Base-by-base conservation (phyloP, 1,140 invertebrate genomes). In the Sarcophaga bullata region DNA sequence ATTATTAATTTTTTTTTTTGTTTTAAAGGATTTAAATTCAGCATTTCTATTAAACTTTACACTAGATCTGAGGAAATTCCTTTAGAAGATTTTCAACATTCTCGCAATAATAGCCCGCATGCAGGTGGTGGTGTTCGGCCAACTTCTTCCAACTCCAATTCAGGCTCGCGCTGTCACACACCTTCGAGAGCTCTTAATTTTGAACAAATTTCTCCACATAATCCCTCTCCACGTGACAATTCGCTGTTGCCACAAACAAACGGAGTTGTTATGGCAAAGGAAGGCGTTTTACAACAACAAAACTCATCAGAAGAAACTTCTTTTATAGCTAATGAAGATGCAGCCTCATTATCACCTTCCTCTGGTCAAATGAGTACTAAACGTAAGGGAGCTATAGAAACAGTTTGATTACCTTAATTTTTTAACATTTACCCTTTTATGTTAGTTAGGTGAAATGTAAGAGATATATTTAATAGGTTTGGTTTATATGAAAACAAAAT, bases 41-140 rank as follows among this genome's bases (percentile, higher is more conserved):
- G 25, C 8, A 52, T 37, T n/a, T 49, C 46, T 37, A 75, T 78
- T 52, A 17, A 58, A 47, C 6, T 37, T 50, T 58, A 10, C 48
- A n/a, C 49, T 4, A 90, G 93, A 25, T 95, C 94, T 73, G 95
- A 95, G 87, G 96, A 97, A 86, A 97, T 97, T 58, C 96, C 96
- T 0, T 87, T 97, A 6, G 96, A 97, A 87, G 94, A 95, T 85
- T 94, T 95, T 88, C 92, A 92, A 78, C 88, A 90, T 80, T 90
- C 89, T 0, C 87, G 89, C 25, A 89, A 85, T 73, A 89, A 87
- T 73, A 89, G 88, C 81, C 89, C 89, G n/a, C 86, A 88, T 58
- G 86, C 87, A 6, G 86, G 86, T 6, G 25, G 25, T 37, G 1
- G 25, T 37, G 25, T 37, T 4, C 85, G 89, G 11, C 68, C 80